phyloP scores from a whole-genome alignment of 1,140 invertebrate genomes.

The Xylocopa sonorina region DNA sequence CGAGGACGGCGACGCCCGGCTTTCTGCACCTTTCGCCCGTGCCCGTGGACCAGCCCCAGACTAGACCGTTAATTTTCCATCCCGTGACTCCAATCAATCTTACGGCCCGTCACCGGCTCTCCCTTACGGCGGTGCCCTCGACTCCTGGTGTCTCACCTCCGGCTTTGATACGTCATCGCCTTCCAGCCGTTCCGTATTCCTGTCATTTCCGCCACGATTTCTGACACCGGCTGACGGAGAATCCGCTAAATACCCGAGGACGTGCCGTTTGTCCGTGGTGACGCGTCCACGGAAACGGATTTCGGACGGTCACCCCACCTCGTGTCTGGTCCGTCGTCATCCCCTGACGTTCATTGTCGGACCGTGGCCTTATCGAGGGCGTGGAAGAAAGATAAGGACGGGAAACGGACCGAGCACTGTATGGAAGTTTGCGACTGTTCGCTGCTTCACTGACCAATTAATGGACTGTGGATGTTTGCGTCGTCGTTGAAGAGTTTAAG shows the following conservation, averaged over 20 bases:
- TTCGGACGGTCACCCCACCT: neutral
- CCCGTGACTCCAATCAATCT: conserved; percentile 81
- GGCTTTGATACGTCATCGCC: conserved; percentile 56
- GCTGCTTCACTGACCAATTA: neutral
- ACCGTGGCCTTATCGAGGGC: neutral
- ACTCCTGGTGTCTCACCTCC: conserved; percentile 54
- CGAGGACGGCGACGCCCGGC: conserved; percentile 46
- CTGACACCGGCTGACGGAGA: conserved; percentile 47
- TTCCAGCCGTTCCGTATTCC: conserved; percentile 30
- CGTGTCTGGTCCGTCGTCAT: neutral
- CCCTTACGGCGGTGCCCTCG: conserved; percentile 59
- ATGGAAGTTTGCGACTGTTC: neutral
- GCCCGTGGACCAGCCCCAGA: conserved; percentile 63
- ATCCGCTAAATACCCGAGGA: conserved; percentile 57
- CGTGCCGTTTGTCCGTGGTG: conserved; percentile 44
- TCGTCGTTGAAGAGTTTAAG: no score
- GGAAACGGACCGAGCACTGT: neutral
- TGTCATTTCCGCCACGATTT: conserved; percentile 58
- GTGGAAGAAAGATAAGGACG: neutral
- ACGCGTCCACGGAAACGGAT: conserved; percentile 31
- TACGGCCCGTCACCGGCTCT: conserved; percentile 74
- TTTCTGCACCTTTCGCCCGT: conserved; percentile 61
- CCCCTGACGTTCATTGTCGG: neutral
- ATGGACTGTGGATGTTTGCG: no score
- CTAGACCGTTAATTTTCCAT: conserved; percentile 81